These are phyloP conservation scores for Pseudomyrmex flavicornis DNA, from an alignment of 1,140 invertebrate species.

Conservation along the genomic window DNA sequence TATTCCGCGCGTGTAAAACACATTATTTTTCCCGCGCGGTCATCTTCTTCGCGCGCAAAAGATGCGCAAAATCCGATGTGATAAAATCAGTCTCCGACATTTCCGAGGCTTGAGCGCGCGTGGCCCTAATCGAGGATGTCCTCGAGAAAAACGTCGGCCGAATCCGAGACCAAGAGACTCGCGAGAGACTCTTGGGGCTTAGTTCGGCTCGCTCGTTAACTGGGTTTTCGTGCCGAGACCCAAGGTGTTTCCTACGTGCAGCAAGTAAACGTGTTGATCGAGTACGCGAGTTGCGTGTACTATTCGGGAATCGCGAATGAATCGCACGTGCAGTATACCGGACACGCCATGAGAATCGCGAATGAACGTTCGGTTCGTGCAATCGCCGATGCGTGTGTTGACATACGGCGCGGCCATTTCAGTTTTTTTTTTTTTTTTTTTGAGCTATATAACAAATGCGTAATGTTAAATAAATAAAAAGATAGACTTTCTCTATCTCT, in stretches of 20 bases:
- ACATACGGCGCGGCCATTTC: neutral
- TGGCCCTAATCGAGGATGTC: slow-evolving; percentile 46
- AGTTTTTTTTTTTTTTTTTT: too few species aligned
- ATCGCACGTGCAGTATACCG: neutral
- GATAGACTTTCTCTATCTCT: neutral
- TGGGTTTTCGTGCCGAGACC: slow-evolving; percentile 68
- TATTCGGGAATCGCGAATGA: slow-evolving; percentile 47
- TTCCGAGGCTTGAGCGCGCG: slow-evolving; percentile 16
- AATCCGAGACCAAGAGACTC: too few species aligned
- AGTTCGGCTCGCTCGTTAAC: slow-evolving; percentile 38
- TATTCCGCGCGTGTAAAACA: slow-evolving; percentile 2
- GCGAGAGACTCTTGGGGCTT: neutral
- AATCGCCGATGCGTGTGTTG: neutral
- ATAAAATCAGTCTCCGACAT: slow-evolving; percentile 30
- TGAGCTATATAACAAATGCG: neutral
- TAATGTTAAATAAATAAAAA: slow-evolving; percentile 47
- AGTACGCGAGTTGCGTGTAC: slow-evolving; percentile 2
- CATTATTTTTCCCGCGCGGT: neutral
- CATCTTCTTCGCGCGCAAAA: neutral
- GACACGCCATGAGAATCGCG: slow-evolving; percentile 16
- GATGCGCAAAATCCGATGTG: slow-evolving; percentile 32
- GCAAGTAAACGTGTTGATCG: slow-evolving; percentile 53
- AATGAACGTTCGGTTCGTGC: slow-evolving; percentile 32
- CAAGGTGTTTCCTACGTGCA: slow-evolving; percentile 66
- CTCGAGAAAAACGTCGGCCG: slow-evolving; percentile 39